Percentiles rank a stretch among this genome's conserved stretches.
These are phyloP conservation scores for Gymnothorax reevesii DNA, from an alignment of 2,797 vertebrate genomes.

Conservation along the genomic window DNA sequence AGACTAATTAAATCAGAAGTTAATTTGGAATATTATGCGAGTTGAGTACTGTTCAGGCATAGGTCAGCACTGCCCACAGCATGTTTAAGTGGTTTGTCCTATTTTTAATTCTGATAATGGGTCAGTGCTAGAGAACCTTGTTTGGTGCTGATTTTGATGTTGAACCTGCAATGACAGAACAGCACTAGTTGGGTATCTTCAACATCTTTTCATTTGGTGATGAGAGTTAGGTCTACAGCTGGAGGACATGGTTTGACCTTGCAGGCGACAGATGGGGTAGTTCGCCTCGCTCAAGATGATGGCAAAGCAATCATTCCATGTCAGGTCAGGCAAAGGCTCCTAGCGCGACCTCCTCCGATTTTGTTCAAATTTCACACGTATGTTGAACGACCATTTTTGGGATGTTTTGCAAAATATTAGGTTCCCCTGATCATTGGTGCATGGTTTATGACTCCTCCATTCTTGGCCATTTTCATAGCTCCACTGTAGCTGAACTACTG, in stretches of 20 bases:
- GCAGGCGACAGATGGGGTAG: slow-evolving; percentile 8
- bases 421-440: no score
- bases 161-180: not conserved
- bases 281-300: slow-evolving; percentile 12
- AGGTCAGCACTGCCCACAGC: not conserved
- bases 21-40: not conserved
- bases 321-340: no score
- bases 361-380: no score
- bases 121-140: not conserved
- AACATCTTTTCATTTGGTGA: not conserved
- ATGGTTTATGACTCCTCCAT: no score
- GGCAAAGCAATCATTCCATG: no score
- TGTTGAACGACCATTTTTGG: no score
- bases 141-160: not conserved
- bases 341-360: no score
- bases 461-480: no score
- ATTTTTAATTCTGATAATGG: not conserved
- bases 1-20: not conserved
- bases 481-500: no score
- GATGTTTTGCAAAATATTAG: no score
- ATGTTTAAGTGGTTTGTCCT: not conserved
- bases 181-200: not conserved
- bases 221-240: slow-evolving; percentile 5
- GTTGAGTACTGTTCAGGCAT: not conserved
- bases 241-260: slow-evolving; percentile 7